phyloP scores from a whole-genome alignment of 53 echinoderm and acorn worm species.

The Paracentrotus lividus region DNA sequence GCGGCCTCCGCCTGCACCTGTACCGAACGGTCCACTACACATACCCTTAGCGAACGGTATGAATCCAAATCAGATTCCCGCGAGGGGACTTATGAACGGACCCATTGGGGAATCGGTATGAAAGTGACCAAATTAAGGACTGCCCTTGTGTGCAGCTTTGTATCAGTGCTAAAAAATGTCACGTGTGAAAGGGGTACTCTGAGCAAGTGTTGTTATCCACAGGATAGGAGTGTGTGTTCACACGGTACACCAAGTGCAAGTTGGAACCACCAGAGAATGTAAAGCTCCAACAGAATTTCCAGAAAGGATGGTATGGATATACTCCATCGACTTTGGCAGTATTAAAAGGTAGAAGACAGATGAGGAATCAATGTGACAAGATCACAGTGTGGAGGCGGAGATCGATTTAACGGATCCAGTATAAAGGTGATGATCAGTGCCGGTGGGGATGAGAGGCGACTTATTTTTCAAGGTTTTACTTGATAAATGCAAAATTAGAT shows the following conservation, averaged over 20 bases:
- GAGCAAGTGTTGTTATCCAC: background rate
- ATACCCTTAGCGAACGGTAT: slow-evolving; percentile 60
- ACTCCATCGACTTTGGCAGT: background rate
- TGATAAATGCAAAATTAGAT: background rate
- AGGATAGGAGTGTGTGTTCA: background rate
- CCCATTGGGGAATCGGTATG: slow-evolving; percentile 68
- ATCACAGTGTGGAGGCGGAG: background rate
- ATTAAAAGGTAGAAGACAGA: background rate
- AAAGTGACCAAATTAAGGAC: slow-evolving; percentile 6
- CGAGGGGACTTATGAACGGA: slow-evolving; percentile 67
- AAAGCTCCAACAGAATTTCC: background rate
- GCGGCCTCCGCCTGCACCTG: slow-evolving; percentile 55
- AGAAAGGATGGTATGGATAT: background rate
- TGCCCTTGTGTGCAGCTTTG: slow-evolving; percentile 39
- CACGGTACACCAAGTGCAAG: background rate
- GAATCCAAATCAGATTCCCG: slow-evolving; percentile 63
- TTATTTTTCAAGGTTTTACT: background rate
- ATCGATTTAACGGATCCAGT: background rate
- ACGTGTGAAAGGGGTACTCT: slow-evolving; percentile 13
- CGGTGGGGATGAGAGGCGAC: background rate
- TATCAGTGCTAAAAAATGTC: background rate
- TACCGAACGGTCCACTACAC: slow-evolving; percentile 57
- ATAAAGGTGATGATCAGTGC: background rate
- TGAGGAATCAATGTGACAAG: background rate
- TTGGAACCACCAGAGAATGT: background rate